Percentiles rank a stretch among this genome's conserved stretches.
Evolutionary conservation across 2,888 invertebrate genomes (phyloP).

Genomic region (Sminthurides aquaticus): DNA sequence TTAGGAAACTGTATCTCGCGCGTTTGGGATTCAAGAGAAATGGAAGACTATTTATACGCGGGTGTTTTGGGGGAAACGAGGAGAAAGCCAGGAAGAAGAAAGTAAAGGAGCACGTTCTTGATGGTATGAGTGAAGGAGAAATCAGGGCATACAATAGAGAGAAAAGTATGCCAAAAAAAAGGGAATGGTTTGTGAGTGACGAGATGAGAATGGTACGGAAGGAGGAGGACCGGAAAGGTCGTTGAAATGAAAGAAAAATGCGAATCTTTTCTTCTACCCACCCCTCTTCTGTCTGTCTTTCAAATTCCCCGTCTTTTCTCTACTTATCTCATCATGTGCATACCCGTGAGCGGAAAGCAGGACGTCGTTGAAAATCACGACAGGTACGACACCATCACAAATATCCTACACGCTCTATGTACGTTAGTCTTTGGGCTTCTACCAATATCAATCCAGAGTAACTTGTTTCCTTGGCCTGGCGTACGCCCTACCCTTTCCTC

Average conservation of each 20-base stretch:
- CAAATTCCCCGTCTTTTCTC: neutral
- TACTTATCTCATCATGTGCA: neutral
- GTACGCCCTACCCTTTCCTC: too few species aligned
- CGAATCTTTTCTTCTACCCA: neutral
- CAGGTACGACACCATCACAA: neutral
- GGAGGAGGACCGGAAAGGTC: conserved; percentile 24
- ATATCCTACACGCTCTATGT: neutral
- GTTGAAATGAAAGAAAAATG: conserved; percentile 20
- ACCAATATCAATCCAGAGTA: too few species aligned
- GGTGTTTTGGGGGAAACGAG: too few species aligned
- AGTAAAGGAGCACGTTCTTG: too few species aligned
- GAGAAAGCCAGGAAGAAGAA: conserved; percentile 18
- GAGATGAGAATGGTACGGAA: conserved; percentile 17
- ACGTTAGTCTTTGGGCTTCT: too few species aligned
- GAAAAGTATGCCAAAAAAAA: too few species aligned
- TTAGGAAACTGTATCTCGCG: too few species aligned
- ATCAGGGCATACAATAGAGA: too few species aligned
- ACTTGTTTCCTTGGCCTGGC: too few species aligned
- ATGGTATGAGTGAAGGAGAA: too few species aligned
- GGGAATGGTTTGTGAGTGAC: conserved; percentile 24
- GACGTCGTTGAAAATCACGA: neutral
- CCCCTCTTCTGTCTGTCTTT: neutral
- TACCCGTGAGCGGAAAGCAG: neutral
- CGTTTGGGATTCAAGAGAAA: too few species aligned
- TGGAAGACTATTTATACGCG: too few species aligned